Conservation (phyloP, 2,888 invertebrate genomes). For the Phragmatobia fuliginosa region DNA sequence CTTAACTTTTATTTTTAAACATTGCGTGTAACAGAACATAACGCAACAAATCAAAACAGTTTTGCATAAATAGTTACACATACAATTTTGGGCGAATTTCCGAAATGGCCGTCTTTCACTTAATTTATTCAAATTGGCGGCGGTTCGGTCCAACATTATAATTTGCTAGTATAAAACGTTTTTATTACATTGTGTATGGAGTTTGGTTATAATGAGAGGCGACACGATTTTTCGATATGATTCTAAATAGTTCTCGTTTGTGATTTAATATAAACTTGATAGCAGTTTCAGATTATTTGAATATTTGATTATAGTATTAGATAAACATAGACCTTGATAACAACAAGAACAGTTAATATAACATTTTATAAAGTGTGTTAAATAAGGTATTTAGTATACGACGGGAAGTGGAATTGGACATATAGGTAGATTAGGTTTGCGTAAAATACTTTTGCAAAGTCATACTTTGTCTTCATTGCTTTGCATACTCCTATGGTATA, state of each 20-base stretch:
- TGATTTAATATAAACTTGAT: neutral
- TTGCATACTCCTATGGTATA: no score
- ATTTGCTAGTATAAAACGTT: constrained; percentile 54
- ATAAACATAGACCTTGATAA: neutral
- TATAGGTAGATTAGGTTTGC: no score
- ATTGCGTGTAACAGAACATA: constrained; percentile 46
- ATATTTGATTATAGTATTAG: neutral
- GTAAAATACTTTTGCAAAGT: no score
- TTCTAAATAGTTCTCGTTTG: constrained; percentile 19
- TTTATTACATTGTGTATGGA: constrained; percentile 49
- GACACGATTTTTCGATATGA: constrained; percentile 44
- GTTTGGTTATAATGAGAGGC: constrained; percentile 47
- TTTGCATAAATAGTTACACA: constrained; percentile 56
- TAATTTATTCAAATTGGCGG: constrained; percentile 62
- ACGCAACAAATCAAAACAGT: constrained; percentile 43
- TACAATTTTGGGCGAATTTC: constrained; percentile 55
- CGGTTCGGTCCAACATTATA: constrained; percentile 53
- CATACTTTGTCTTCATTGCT: no score
- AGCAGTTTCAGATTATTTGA: no score
- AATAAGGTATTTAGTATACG: no score
- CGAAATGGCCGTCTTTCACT: constrained; percentile 49
- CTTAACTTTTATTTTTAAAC: constrained; percentile 10
- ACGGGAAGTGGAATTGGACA: no score
- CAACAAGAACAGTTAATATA: neutral
- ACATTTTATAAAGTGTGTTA: no score